Evolutionary conservation across 2,113 vertebrate species (phyloP).

Genomic region (Barnardius zonarius): DNA sequence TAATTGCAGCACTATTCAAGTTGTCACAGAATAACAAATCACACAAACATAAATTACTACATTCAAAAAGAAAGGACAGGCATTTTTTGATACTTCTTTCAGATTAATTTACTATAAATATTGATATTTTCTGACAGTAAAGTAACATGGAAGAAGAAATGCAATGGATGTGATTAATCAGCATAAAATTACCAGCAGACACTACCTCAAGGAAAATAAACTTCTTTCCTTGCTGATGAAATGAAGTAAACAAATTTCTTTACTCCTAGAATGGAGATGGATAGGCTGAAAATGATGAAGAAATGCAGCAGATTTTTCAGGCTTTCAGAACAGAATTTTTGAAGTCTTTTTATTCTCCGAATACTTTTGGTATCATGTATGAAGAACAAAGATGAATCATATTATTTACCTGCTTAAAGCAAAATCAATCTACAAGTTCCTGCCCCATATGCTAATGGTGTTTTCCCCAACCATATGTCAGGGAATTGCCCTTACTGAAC

Average conservation of each 20-base stretch:
- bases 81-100: not conserved
- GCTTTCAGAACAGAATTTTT: not conserved
- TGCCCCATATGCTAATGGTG: fast-evolving
- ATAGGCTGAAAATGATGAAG: not conserved
- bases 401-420: not conserved
- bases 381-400: not conserved
- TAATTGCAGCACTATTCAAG: constrained; percentile 29
- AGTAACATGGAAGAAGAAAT: not conserved
- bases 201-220: not conserved
- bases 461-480: not conserved
- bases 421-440: not conserved
- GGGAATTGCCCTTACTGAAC: not conserved
- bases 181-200: not conserved
- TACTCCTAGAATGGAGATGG: not conserved
- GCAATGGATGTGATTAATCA: not conserved
- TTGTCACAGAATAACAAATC: not conserved
- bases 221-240: not conserved
- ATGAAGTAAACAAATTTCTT: not conserved
- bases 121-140: not conserved
- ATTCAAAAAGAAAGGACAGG: not conserved
- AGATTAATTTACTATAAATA: not conserved
- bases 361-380: not conserved
- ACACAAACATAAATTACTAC: not conserved
- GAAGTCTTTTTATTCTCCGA: not conserved
- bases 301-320: not conserved